Base-by-base conservation (phyloP, 2,888 invertebrate species). In the Plebejus melissa region DNA sequence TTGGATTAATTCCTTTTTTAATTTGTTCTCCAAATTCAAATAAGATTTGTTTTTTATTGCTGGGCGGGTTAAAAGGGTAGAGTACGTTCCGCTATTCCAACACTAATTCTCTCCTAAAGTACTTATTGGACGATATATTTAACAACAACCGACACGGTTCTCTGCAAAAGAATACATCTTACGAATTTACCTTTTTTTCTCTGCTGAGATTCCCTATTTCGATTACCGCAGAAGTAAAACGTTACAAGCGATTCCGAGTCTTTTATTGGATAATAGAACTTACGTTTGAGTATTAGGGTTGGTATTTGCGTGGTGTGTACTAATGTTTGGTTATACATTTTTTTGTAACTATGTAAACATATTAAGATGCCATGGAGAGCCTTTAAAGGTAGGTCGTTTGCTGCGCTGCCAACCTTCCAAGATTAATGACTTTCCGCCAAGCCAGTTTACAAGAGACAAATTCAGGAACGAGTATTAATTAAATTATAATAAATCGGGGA, bases 71-170 rank as follows among this genome's bases (percentile, higher is more conserved):
- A 92, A 92, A 91, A 91, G 90, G 91, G 90, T 91, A 88, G 87
- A 87, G 86, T 86, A 87, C 86, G 86, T 83, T 83, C 79, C 80
- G 85, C 83, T 86, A 85, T 87, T 85, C 83, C 81, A 88, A 90
- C 90, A 90, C 90, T 93, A 91, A 92, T 92, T 93, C 85, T 88
- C 88, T 84, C 82, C 80, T 83, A 82, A 86, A 87, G 87, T 90
- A 91, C 92, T 93, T 92, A 93, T 93, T 93, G 92, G 91, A 90
- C 92, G 88, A 92, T 92, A 92, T 93, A 93, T 93, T 92, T 91
- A 92, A 91, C 90, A 91, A 88, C 88, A 89, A 88, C 90, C 87
- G 89, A 88, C 90, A 90, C 87, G 88, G 87, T 88, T 83, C 88
- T 88, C 85, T 85, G 84, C 84, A 85, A 88, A 90, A 90, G 91